Base-by-base conservation (phyloP, 2,113 vertebrate genomes). In the Istiophorus platypterus region DNA sequence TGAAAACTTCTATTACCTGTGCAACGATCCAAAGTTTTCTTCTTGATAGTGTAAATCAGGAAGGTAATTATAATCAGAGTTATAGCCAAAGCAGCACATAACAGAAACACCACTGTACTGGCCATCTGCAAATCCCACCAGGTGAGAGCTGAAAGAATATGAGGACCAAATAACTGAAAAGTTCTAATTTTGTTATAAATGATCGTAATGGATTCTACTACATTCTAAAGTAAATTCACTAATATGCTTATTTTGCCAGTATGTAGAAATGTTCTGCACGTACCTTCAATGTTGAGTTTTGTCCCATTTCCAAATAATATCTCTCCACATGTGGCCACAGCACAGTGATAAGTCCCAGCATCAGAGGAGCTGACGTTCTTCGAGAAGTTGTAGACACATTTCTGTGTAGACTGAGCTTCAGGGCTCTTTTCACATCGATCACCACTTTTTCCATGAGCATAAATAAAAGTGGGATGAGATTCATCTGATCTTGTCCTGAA, bases 291-390 rank as follows among this genome's bases (percentile, higher is more conserved):
- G 6, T 87, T 22, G 39, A 91, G 24, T 54, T 84, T 78, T n/a
- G 78, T 67, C 77, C 88, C 91, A 76, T 80, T 57, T 47, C 89
- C 89, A 78, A 91, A 90, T 12, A 87, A 7, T 14, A 92, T 78
- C 20, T 84, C 45, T 3, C 87, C 86, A 67, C 82, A 92, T 1
- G 27, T 15, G n/a, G 57, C 82, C 45, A 91, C 49, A 59, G 86
- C 91, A 64, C 89, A 89, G 79, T 91, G 86, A 22, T 86, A 91
- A 0, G 45, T 92, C 24, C 86, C 89, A 45, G 62, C 15, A 78
- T 92, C 91, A 58, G 86, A 86, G 61, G 63, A 70, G 69, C 14
- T 66, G 63, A 89, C 2, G 0, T 42, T 82, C 72, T 82, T 89
- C 18, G 78, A 77, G 22, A 89, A 67, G 57, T 22, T 22, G 62